Evolutionary conservation across 2,888 invertebrate genomes (phyloP), one percentile per base, ranked within the genome.

Genomic region (Odontomyia ornata): DNA sequence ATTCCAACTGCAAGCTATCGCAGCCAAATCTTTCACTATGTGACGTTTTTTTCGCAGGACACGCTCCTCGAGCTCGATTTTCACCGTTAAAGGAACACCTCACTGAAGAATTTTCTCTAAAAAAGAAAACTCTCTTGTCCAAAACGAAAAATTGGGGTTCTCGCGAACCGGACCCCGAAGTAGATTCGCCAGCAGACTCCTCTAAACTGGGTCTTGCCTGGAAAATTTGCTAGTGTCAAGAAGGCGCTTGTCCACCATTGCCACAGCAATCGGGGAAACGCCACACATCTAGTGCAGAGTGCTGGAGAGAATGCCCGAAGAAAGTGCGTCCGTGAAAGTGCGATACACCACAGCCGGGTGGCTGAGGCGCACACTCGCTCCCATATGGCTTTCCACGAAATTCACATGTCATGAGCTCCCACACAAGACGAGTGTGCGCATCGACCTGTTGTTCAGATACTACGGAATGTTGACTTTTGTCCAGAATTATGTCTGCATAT

Each of bases 161-260:
- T 72, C 76, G 76, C 64, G 77, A 71, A 71, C 72, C 73, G 64
- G 77, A 77, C 80, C 76, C 77, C 80, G 79, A 76, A 65, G 76
- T 79, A 78, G 77, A 79, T 78, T 78, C 77, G 77, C 77, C 80
- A 77, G 80, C 78, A 79, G 80, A 79, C 80, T 81, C 79, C 79
- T 80, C 79, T 79, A 76, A 80, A 81, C 81, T 81, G 81, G 81
- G 81, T 80, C 80, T 81, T 79, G 79, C 79, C 81, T 81, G 81
- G 81, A 81, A 81, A 81, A 80, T 80, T 80, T 80, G 79, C 79
- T 79, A 46, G 23, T 43, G 43, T 36, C 43, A 30, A 25, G 25
- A 73, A 36, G 43, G 73, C 60, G 73, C 60, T 73, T 73, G 73
- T 73, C 73, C 60, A 43, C 57, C 36, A 47, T 47, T 46, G n/a